Evolutionary conservation across 2,797 vertebrate species (phyloP).

Genomic region (Gallinago stenura): DNA sequence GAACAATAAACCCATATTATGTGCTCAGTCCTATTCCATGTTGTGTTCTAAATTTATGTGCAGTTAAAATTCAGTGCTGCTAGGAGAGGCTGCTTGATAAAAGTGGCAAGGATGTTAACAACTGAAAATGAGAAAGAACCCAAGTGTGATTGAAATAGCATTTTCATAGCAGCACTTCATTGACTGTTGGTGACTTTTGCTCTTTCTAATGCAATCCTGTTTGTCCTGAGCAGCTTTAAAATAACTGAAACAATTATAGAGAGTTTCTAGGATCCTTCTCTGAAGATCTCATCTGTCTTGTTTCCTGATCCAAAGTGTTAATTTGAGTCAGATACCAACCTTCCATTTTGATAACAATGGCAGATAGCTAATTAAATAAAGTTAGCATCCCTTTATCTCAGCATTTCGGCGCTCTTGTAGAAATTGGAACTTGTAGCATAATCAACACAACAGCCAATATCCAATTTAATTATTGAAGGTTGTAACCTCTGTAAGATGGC

Average conservation of each 20-base stretch:
- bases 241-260: not conserved
- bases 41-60: not conserved
- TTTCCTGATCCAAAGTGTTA: slow-evolving; percentile 47
- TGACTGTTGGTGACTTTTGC: not conserved
- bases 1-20: not conserved
- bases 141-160: slow-evolving; percentile 27
- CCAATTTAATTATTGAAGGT: slow-evolving; percentile 65
- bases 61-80: not conserved
- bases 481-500: slow-evolving; percentile 52
- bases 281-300: not conserved
- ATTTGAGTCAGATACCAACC: slow-evolving; percentile 46
- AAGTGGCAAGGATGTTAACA: slow-evolving; percentile 19
- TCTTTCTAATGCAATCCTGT: not conserved
- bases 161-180: slow-evolving; percentile 25
- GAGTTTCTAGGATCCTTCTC: not conserved
- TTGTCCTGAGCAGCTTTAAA: slow-evolving; percentile 22
- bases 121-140: slow-evolving; percentile 25
- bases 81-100: not conserved
- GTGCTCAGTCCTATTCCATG: not conserved
- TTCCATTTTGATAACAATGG: slow-evolving; percentile 28
- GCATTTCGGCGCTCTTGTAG: slow-evolving; percentile 53
- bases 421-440: slow-evolving; percentile 50
- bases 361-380: slow-evolving; percentile 67
- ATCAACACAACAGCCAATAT: slow-evolving; percentile 40
- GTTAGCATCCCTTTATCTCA: slow-evolving; percentile 50